These are phyloP conservation scores for Propithecus coquereli DNA, from an alignment of 2,113 vertebrate species.

Conservation along the genomic window DNA sequence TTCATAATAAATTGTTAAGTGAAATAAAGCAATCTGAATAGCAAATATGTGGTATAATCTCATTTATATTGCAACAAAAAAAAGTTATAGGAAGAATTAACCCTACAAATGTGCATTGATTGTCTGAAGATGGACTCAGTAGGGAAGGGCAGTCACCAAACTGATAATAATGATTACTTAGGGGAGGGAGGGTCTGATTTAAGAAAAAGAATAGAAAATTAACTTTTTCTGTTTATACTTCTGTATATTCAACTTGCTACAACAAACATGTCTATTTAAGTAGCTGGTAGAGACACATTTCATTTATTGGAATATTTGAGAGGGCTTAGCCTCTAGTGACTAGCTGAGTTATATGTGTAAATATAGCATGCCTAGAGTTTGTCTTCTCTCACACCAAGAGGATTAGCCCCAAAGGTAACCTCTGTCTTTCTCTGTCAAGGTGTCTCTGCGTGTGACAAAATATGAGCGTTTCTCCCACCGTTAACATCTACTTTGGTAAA, in stretches of 20 bases:
- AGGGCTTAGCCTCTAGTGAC: not conserved
- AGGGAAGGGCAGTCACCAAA: not conserved
- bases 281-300: not conserved
- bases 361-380: not conserved
- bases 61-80: not conserved
- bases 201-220: not conserved
- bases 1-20: slow-evolving; percentile 21
- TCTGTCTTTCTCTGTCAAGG: not conserved
- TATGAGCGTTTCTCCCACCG: not conserved
- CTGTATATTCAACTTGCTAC: not conserved
- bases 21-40: slow-evolving; percentile 29
- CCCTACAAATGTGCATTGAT: not conserved
- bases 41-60: not conserved
- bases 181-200: not conserved
- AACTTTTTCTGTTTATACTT: not conserved
- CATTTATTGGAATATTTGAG: not conserved
- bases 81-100: not conserved
- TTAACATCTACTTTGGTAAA: not conserved
- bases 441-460: not conserved
- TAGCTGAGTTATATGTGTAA: not conserved
- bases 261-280: not conserved
- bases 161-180: not conserved
- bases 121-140: not conserved
- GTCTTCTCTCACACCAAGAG: not conserved
- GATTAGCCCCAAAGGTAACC: not conserved